Conservation (phyloP, 2,888 invertebrate species). For the Yponomeuta malinellus region DNA sequence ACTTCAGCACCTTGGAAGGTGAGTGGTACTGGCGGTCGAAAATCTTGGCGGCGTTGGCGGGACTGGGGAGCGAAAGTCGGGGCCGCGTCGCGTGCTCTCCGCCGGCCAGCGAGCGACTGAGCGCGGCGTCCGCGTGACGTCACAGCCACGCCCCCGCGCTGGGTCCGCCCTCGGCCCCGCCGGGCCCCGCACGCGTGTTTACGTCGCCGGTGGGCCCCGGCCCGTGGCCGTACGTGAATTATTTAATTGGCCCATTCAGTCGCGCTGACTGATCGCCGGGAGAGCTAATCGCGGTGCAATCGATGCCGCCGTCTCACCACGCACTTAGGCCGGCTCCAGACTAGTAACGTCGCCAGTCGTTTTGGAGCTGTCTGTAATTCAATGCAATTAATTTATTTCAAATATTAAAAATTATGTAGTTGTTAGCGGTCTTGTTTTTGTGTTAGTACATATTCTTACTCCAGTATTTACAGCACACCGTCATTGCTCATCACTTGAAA, state of each 20-base stretch:
- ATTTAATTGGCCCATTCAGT: conserved; percentile 75
- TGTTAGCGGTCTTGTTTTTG: no score
- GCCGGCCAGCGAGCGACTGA: conserved; percentile 72
- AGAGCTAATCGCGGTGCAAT: conserved; percentile 51
- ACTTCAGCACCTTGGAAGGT: conserved; percentile 80
- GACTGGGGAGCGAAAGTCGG: conserved; percentile 32
- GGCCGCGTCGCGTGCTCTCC: conserved; percentile 56
- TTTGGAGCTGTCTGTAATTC: no score
- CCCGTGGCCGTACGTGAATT: conserved; percentile 70
- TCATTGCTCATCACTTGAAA: no score
- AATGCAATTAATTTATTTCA: no score
- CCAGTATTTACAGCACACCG: no score
- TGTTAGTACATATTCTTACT: no score
- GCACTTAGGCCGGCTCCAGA: not conserved
- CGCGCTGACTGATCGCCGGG: conserved; percentile 60
- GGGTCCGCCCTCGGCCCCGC: conserved; percentile 30
- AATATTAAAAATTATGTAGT: no score
- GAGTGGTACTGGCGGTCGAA: conserved; percentile 76
- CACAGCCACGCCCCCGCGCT: conserved; percentile 60
- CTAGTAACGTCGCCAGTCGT: no score
- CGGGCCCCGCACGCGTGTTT: conserved; percentile 62
- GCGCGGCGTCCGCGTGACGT: conserved; percentile 53
- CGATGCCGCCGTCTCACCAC: conserved; percentile 23
- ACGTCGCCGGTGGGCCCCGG: conserved; percentile 41
- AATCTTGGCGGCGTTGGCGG: conserved; percentile 73